Percentiles rank a stretch among this genome's conserved stretches.
These are phyloP conservation scores for Lepidurus couesii DNA, from an alignment of 1,140 invertebrate genomes.

Conservation along the genomic window DNA sequence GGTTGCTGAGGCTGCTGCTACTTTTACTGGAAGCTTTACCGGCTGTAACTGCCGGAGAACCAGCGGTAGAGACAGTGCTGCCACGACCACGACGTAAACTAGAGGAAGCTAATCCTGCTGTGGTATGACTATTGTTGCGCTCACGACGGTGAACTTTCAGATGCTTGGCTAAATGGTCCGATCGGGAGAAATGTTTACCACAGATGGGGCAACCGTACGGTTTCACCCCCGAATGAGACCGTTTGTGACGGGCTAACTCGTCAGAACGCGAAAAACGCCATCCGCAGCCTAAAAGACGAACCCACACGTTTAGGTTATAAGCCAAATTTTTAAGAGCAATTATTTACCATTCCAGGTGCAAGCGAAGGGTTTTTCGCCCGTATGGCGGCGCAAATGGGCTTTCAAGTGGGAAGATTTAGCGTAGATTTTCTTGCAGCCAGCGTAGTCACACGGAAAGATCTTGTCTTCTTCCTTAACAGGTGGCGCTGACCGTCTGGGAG, in stretches of 20 bases:
- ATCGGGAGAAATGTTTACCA: conserved; percentile 76
- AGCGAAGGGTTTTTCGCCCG: conserved; percentile 88
- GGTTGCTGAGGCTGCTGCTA: not conserved
- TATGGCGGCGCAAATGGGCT: conserved; percentile 84
- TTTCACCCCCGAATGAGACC: conserved; percentile 76
- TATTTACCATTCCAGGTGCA: conserved; percentile 72
- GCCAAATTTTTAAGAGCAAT: not conserved
- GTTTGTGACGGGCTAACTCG: conserved; percentile 74
- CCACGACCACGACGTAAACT: conserved; percentile 27
- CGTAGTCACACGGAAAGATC: conserved; percentile 59
- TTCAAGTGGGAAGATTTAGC: conserved; percentile 91
- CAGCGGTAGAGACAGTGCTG: not conserved
- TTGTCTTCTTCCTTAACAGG: conserved; percentile 45
- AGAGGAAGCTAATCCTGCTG: not conserved
- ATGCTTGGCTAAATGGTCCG: conserved; percentile 85
- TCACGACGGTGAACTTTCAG: conserved; percentile 63
- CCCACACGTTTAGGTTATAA: not conserved
- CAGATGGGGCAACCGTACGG: conserved; percentile 80
- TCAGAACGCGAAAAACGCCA: conserved; percentile 93
- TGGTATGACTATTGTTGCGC: conserved; percentile 20
- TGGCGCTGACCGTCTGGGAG: conserved; percentile 39
- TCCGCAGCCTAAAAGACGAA: conserved; percentile 52
- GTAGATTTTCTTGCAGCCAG: conserved; percentile 62
- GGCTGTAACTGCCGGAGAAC: conserved; percentile 3
- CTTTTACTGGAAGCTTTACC: conserved; percentile 12